phyloP scores from a whole-genome alignment of 2,888 invertebrate species.

The Pyrrhia umbra region DNA sequence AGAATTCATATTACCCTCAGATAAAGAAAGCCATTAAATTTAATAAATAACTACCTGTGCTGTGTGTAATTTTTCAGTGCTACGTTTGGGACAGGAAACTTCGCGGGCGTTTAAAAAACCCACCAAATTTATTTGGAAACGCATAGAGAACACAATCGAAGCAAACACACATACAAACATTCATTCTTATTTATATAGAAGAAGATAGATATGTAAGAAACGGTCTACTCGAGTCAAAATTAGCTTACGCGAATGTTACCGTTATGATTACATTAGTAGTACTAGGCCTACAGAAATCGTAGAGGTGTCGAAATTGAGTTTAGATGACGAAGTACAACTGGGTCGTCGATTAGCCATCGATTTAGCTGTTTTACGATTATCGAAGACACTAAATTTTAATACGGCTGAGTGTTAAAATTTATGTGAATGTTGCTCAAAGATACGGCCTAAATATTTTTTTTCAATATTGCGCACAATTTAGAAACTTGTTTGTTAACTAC shows the following conservation, averaged over 20 bases:
- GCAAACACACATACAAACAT: too few species aligned
- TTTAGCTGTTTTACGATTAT: conserved; percentile 41
- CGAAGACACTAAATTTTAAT: conserved; percentile 38
- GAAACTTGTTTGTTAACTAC: conserved; percentile 38
- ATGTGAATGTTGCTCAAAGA: conserved; percentile 30
- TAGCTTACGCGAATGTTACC: background rate
- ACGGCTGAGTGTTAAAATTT: conserved; percentile 30
- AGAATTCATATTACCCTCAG: too few species aligned
- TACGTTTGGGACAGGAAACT: too few species aligned
- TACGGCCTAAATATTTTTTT: conserved; percentile 31
- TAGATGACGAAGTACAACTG: conserved; percentile 31
- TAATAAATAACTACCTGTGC: too few species aligned
- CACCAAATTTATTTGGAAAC: too few species aligned
- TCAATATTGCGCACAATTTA: conserved; percentile 26
- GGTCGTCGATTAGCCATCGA: conserved; percentile 42
- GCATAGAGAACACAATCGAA: too few species aligned
- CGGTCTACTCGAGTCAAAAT: background rate
- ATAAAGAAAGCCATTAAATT: too few species aligned
- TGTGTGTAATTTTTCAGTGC: too few species aligned
- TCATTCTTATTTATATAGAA: too few species aligned
- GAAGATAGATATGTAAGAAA: too few species aligned
- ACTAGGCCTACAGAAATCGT: conserved; percentile 7
- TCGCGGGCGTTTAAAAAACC: too few species aligned
- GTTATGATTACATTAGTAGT: background rate
- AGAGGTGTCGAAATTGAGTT: conserved; percentile 25